phyloP scores from a whole-genome alignment of 2,888 invertebrate genomes.

The Perizoma flavofasciatum region DNA sequence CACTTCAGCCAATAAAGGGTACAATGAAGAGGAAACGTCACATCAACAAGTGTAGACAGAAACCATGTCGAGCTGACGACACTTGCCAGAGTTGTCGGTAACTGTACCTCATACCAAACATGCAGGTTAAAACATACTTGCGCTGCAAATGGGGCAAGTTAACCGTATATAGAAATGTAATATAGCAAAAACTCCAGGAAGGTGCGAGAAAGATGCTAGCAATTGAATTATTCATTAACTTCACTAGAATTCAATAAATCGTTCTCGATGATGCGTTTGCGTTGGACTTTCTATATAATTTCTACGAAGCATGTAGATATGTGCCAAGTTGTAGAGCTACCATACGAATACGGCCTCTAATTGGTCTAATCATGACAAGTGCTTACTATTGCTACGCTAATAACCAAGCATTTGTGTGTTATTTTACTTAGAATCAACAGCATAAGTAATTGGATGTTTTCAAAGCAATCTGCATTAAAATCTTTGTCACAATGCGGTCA shows the following conservation, averaged over 20 bases:
- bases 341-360: slow-evolving; percentile 21
- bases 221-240: slow-evolving; percentile 61
- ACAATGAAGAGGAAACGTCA: slow-evolving; percentile 47
- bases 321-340: slow-evolving; percentile 17
- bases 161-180: slow-evolving; percentile 46
- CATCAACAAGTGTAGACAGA: slow-evolving; percentile 23
- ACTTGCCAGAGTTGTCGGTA: slow-evolving; percentile 36
- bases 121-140: slow-evolving; percentile 1
- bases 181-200: slow-evolving; percentile 48
- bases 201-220: slow-evolving; percentile 46
- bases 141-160: slow-evolving; percentile 34
- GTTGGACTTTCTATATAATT: slow-evolving; percentile 31
- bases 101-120: slow-evolving; percentile 10
- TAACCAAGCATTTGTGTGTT: slow-evolving; percentile 10
- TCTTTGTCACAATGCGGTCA: too few species aligned
- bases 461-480: not conserved
- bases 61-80: slow-evolving; percentile 49
- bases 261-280: slow-evolving; percentile 34
- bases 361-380: slow-evolving; percentile 23
- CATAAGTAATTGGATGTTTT: slow-evolving; percentile 11
- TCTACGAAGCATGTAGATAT: slow-evolving; percentile 26
- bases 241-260: slow-evolving; percentile 50
- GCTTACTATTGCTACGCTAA: slow-evolving; percentile 13
- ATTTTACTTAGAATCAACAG: slow-evolving; percentile 17
- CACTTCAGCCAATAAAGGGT: slow-evolving; percentile 37